Conservation (phyloP, 2,797 vertebrate species). For the Chiloscyllium punctatum region DNA sequence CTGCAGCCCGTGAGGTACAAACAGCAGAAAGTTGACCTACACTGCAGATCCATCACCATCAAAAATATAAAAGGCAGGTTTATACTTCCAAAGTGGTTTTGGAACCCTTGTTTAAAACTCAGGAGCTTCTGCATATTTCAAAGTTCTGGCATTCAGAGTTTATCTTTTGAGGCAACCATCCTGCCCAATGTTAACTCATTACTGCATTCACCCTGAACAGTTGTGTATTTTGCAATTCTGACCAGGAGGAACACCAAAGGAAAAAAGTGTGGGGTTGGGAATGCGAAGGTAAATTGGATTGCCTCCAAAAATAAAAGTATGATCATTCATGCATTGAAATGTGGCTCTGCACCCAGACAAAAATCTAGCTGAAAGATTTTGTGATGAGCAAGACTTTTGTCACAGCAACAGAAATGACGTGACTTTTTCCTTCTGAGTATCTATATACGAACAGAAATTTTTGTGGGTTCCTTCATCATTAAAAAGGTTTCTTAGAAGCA, state of each 20-base stretch:
- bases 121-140: not conserved
- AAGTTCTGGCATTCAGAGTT: not conserved
- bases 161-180: not conserved
- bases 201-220: too few relatives aligned
- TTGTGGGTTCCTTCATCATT: not conserved
- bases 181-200: not conserved
- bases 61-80: not conserved
- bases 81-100: not conserved
- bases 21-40: not conserved
- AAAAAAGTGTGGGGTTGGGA: not conserved
- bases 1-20: not conserved
- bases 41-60: not conserved
- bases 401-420: not conserved
- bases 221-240: not conserved
- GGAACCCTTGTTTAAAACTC: not conserved
- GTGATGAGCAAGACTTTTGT: not conserved
- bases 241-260: too few relatives aligned
- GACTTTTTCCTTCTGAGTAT: not conserved
- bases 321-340: not conserved
- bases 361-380: not conserved
- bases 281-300: not conserved
- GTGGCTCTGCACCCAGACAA: not conserved
- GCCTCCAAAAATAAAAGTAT: not conserved
- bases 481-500: constrained; percentile 22
- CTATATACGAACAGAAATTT: not conserved